phyloP scores from a whole-genome alignment of 1,140 invertebrate genomes.

The Trichoplusia ni region DNA sequence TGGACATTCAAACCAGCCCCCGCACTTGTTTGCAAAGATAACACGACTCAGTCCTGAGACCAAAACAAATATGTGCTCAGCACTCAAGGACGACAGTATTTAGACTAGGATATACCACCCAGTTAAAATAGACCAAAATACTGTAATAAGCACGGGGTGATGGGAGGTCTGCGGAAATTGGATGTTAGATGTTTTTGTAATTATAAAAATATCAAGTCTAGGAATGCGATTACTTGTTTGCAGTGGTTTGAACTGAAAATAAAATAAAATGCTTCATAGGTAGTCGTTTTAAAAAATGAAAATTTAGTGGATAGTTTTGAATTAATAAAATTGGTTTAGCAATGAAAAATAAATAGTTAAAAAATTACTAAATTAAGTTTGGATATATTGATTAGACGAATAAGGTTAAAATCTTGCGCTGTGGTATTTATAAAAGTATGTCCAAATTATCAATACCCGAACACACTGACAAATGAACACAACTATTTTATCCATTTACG shows the following conservation, averaged over 20 bases:
- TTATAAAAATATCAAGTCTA: background rate
- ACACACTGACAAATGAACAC: background rate
- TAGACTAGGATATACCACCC: slow-evolving; percentile 31
- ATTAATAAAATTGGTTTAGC: too few relatives aligned
- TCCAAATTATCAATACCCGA: too few relatives aligned
- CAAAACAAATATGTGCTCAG: slow-evolving; percentile 70
- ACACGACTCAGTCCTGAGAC: slow-evolving; percentile 62
- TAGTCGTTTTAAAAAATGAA: too few relatives aligned
- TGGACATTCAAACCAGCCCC: slow-evolving; percentile 52
- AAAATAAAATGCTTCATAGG: background rate
- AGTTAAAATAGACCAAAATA: background rate
- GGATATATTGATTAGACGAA: too few relatives aligned
- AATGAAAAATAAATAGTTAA: too few relatives aligned
- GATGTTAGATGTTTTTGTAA: background rate
- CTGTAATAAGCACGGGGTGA: background rate
- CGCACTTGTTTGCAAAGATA: slow-evolving; percentile 66
- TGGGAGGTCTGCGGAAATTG: background rate
- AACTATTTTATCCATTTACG: background rate
- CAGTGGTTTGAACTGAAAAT: background rate
- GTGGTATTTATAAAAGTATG: too few relatives aligned
- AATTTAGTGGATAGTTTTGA: too few relatives aligned
- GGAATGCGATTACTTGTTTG: background rate
- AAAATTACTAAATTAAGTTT: too few relatives aligned
- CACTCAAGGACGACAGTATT: slow-evolving; percentile 55
- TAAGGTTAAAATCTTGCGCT: too few relatives aligned